Evolutionary conservation across 2,888 invertebrate species (phyloP).

Genomic region (Synergus gifuensis): DNA sequence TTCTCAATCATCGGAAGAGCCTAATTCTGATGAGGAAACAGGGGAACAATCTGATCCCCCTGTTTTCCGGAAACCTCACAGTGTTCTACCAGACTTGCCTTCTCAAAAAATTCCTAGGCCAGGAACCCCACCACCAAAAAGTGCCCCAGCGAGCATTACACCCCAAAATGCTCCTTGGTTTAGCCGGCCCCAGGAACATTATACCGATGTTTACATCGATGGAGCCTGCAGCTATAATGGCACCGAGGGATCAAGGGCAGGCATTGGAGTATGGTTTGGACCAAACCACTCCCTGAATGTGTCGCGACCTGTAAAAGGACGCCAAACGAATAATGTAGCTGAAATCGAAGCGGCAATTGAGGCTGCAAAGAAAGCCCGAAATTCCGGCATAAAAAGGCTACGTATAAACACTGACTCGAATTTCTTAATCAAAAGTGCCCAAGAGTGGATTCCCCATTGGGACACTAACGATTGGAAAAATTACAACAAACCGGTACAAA

Average conservation of each 20-base stretch:
- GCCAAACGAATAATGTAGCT: constrained; percentile 96
- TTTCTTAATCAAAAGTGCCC: constrained; percentile 90
- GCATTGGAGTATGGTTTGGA: too few species aligned
- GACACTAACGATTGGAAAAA: constrained; percentile 91
- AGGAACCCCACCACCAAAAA: too few species aligned
- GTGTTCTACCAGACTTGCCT: too few species aligned
- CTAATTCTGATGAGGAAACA: neutral
- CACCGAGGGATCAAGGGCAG: constrained; percentile 83
- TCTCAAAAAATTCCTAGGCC: too few species aligned
- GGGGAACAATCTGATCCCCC: neutral
- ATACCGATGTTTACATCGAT: constrained; percentile 88
- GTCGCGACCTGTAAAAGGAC: constrained; percentile 87
- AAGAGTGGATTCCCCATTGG: constrained; percentile 93
- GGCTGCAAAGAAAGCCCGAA: constrained; percentile 85
- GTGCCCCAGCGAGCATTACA: too few species aligned
- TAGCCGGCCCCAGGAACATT: constrained; percentile 74
- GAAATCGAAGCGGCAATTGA: constrained; percentile 92
- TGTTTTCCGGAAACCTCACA: too few species aligned
- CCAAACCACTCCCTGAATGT: constrained; percentile 85
- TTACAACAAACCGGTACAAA: constrained; percentile 90
- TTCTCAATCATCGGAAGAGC: too few species aligned
- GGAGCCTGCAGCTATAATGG: constrained; percentile 94
- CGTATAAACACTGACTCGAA: constrained; percentile 92
- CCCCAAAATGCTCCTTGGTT: neutral
- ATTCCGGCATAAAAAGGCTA: constrained; percentile 82